These are phyloP conservation scores for Euschistus heros DNA, from an alignment of 1,140 invertebrate species.

Conservation along the genomic window DNA sequence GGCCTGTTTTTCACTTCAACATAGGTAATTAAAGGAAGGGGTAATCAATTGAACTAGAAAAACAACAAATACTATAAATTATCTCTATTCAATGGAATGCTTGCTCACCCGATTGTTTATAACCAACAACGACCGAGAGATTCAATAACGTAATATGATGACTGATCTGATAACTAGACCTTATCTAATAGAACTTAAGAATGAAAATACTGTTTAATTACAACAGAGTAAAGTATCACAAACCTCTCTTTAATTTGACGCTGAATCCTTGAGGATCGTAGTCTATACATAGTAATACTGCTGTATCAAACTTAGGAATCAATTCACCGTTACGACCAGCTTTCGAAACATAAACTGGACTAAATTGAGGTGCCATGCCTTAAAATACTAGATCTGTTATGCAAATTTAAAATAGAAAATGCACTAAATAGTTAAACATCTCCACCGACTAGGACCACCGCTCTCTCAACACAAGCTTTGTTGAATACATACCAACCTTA, in stretches of 20 bases:
- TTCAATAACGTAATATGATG: too few relatives aligned
- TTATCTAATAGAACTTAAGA: too few relatives aligned
- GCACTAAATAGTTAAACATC: background rate
- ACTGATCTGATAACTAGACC: too few relatives aligned
- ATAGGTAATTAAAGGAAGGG: too few relatives aligned
- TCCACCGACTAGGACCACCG: constrained; percentile 1
- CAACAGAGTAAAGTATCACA: constrained; percentile 2
- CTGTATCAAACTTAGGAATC: constrained; percentile 53
- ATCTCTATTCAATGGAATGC: too few relatives aligned
- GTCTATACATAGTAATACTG: constrained; percentile 55
- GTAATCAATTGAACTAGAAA: too few relatives aligned
- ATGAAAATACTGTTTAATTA: background rate
- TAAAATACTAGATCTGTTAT: background rate
- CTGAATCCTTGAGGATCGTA: constrained; percentile 66
- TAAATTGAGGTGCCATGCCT: constrained; percentile 24
- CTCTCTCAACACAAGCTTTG: constrained; percentile 4
- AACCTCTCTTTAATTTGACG: constrained; percentile 52
- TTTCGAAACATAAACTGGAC: constrained; percentile 22
- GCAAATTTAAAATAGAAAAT: background rate
- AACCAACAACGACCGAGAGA: too few relatives aligned
- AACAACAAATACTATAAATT: too few relatives aligned
- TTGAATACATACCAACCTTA: too few relatives aligned
- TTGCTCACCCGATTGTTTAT: too few relatives aligned
- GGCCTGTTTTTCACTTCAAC: too few relatives aligned
- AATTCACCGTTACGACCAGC: constrained; percentile 38